Evolutionary conservation across 2,888 invertebrate genomes (phyloP).

Genomic region (Eupithecia centaureata): DNA sequence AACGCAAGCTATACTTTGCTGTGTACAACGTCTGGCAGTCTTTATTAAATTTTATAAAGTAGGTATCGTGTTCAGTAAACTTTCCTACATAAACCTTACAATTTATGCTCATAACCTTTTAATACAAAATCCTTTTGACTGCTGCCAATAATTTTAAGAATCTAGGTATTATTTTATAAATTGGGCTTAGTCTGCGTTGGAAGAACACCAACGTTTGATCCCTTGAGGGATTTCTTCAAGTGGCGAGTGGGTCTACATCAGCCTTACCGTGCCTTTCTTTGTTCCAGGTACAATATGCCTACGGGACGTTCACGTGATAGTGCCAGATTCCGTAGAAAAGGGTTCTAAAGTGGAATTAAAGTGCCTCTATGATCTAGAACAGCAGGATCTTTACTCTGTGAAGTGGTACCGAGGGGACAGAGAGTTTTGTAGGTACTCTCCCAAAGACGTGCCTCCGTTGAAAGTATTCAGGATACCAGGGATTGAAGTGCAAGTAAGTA

Average conservation of each 20-base stretch:
- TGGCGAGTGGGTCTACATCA: no score
- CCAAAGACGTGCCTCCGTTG: constrained; percentile 85
- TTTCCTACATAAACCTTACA: not conserved
- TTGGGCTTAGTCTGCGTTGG: no score
- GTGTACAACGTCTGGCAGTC: no score
- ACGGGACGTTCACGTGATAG: constrained; percentile 86
- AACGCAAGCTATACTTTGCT: no score
- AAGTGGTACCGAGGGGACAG: constrained; percentile 87
- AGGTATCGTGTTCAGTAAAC: no score
- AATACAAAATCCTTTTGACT: not conserved
- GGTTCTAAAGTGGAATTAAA: constrained; percentile 86
- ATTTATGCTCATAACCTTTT: not conserved
- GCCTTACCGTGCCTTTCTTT: no score
- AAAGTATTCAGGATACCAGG: constrained; percentile 86
- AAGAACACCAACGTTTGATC: no score
- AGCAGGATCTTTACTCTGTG: constrained; percentile 86
- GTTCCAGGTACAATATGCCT: constrained; percentile 72
- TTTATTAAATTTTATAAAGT: no score
- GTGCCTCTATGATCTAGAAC: constrained; percentile 86
- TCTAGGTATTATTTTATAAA: no score
- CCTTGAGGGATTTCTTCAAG: no score
- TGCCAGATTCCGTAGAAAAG: constrained; percentile 86
- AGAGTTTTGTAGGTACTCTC: constrained; percentile 87
- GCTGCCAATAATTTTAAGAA: no score
- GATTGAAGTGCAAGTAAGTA: constrained; percentile 85